Percentiles rank a stretch among this genome's conserved stretches.
phyloP scores from a whole-genome alignment of 2,113 vertebrate genomes.

The Cichladusa arquata region DNA sequence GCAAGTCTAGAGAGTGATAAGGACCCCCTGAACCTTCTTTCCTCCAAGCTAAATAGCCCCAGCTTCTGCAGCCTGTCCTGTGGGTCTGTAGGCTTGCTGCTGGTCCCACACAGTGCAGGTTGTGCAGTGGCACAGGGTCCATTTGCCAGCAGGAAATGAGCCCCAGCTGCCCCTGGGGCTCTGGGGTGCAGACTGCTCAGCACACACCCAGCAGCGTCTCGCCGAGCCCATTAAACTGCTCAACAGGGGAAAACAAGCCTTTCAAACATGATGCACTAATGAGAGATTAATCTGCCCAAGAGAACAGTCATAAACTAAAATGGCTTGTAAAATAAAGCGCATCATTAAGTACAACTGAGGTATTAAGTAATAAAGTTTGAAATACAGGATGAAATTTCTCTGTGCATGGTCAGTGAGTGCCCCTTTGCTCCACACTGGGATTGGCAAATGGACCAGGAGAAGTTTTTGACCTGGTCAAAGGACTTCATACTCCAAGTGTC shows the following conservation, averaged over 20 bases:
- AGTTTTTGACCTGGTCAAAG: neutral
- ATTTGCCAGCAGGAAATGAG: neutral
- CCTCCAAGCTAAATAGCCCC: neutral
- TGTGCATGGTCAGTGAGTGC: neutral
- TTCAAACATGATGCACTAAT: slow-evolving; percentile 47
- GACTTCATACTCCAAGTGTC: neutral
- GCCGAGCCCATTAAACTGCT: neutral
- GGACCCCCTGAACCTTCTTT: neutral
- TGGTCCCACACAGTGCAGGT: too few species aligned
- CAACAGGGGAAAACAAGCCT: neutral
- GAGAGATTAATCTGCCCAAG: slow-evolving; percentile 43
- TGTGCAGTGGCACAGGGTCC: accelerated
- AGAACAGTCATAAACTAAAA: slow-evolving; percentile 49
- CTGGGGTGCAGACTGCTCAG: neutral
- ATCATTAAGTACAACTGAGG: slow-evolving; percentile 48
- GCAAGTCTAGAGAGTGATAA: neutral
- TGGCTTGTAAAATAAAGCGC: slow-evolving; percentile 2
- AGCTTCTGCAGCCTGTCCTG: neutral
- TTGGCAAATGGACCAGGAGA: accelerated
- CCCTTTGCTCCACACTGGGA: accelerated
- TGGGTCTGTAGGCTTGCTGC: neutral
- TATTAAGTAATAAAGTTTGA: slow-evolving; percentile 46
- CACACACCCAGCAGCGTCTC: slow-evolving; percentile 18
- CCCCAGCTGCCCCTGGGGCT: neutral
- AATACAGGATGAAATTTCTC: neutral